Percentiles rank a stretch among this genome's conserved stretches.
These are phyloP conservation scores for Progne subis DNA, from an alignment of 2,113 vertebrate species.

Conservation along the genomic window DNA sequence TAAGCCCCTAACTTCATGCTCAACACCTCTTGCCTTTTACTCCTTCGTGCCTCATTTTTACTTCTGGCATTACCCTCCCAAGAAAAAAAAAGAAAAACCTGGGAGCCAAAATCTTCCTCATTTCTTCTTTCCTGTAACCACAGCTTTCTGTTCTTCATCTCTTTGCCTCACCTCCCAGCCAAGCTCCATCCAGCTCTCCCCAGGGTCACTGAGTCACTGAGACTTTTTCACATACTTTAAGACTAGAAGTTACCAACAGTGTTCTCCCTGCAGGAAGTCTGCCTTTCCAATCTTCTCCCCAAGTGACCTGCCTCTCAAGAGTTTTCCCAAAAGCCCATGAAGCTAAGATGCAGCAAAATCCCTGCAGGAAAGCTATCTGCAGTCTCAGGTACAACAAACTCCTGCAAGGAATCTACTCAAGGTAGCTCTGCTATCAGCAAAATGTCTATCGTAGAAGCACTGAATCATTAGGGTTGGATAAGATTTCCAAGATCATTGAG, in stretches of 20 bases:
- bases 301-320: neutral
- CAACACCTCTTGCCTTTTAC: neutral
- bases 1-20: neutral
- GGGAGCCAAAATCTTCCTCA: neutral
- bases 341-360: neutral
- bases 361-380: neutral
- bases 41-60: neutral
- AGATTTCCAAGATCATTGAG: neutral
- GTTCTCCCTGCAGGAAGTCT: neutral
- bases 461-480: neutral
- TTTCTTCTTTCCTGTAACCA: neutral
- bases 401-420: neutral
- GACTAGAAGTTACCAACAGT: neutral
- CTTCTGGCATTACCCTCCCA: neutral
- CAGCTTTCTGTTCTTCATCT: neutral
- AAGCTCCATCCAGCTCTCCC: neutral
- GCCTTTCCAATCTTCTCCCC: neutral
- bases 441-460: accelerated
- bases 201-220: neutral
- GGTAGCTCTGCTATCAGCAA: neutral
- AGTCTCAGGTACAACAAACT: neutral
- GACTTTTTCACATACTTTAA: neutral
- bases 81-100: too few species aligned
- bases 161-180: neutral
- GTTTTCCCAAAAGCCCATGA: neutral